A percentile compares a stretch with the other conserved stretches of the same genome.
Evolutionary conservation across 2,113 vertebrate species (phyloP).

Genomic region (Henicopernis longicauda): DNA sequence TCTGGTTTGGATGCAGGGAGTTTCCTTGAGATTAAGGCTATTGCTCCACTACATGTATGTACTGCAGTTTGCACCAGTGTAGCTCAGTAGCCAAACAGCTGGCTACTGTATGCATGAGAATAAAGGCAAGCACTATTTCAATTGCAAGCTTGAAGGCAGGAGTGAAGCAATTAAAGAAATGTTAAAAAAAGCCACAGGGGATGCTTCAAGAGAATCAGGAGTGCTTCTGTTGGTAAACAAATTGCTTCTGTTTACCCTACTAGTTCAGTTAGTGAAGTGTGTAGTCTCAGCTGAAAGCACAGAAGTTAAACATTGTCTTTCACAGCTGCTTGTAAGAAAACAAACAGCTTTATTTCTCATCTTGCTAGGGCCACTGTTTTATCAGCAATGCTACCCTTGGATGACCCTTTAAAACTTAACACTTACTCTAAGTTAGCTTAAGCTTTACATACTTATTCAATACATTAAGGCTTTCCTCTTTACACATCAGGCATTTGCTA

Average conservation of each 20-base stretch:
- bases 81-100: background rate
- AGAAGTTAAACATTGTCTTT: background rate
- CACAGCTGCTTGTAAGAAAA: background rate
- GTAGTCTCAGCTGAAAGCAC: background rate
- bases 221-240: no score
- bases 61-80: background rate
- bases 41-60: rapidly evolving
- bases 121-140: background rate
- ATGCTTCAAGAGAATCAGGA: background rate
- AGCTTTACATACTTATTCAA: background rate
- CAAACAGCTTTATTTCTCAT: background rate
- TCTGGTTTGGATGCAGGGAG: background rate
- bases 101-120: background rate
- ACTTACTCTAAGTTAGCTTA: background rate
- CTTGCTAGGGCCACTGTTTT: background rate
- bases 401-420: background rate
- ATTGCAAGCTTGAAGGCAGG: background rate
- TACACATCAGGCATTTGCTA: background rate
- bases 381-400: background rate
- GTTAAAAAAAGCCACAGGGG: no score
- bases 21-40: background rate
- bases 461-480: background rate
- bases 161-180: background rate
- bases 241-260: background rate
- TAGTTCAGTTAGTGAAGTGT: background rate